Base-by-base conservation (phyloP, 2,888 invertebrate species). In the Drosophila meridiana region DNA sequence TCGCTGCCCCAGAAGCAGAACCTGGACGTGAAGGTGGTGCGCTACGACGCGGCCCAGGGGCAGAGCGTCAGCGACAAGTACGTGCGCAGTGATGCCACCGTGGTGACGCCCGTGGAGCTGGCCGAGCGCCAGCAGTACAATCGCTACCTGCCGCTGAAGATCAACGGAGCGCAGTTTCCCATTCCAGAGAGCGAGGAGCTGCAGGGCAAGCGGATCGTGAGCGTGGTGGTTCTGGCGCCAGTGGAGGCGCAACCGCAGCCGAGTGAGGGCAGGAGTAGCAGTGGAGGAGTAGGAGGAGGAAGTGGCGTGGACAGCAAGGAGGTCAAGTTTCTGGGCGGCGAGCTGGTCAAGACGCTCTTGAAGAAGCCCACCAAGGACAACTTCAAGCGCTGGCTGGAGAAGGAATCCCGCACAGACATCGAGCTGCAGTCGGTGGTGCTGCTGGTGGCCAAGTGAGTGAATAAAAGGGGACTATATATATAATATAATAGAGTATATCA, bases 1-100 rank as follows among this genome's bases (percentile, higher is more conserved):
- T 84, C 91, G 0, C 45, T 93, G 80, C 90, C 93, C 2, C 94
- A 92, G 89, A 94, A 94, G 57, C 95, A 95, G 91, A 95, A 95
- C 64, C 96, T 97, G 50, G 96, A 97, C 93, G 96, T 97, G 94
- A 97, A 97, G 94, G 97, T 97, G 56, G 97, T 97, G 9, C 96
- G 96, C 85, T 97, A 96, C 87, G 95, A 97, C 92, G 96, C 97
- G 3, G 94, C 95, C 87, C 96, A 96, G 73, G 94, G 95, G 50
- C 95, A 96, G 93, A 96, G 96, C 67, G 94, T 97, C 57, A 96
- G 96, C 45, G 95, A 96, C 50, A 94, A 95, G 63, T 97, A 97
- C 89, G 95, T 97, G 43, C 94, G 95, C 83, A 95, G 82, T 60
- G 95, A 95, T 89, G 96, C 97, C 30, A 96, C 96, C 1, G 95